These are phyloP conservation scores for Zophobas atratus DNA, from an alignment of 1,140 invertebrate species.

Conservation along the genomic window DNA sequence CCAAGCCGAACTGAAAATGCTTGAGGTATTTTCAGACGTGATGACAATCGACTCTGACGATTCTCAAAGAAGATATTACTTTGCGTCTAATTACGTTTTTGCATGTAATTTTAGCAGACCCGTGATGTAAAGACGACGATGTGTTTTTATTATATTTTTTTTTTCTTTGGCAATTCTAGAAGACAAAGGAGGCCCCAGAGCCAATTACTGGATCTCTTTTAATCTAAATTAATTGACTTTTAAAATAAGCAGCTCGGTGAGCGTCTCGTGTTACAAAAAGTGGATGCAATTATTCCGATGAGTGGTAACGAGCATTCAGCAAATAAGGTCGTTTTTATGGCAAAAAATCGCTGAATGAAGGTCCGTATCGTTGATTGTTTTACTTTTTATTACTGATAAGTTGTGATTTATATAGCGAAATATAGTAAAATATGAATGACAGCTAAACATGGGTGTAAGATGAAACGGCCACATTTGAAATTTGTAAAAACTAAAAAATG, in stretches of 20 bases:
- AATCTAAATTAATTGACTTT: conserved; percentile 8
- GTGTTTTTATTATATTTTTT: background rate
- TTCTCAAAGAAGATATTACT: background rate
- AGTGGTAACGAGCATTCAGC: background rate
- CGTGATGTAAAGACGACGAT: background rate
- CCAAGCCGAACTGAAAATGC: conserved; percentile 36
- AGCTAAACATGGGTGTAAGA: too few relatives aligned
- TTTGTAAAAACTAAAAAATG: too few relatives aligned
- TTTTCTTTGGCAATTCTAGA: background rate
- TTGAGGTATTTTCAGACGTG: background rate
- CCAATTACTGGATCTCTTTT: conserved; percentile 14
- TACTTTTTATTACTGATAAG: too few relatives aligned
- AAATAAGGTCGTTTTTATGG: conserved; percentile 35
- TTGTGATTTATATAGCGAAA: too few relatives aligned
- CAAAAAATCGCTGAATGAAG: conserved; percentile 20
- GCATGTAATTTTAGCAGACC: background rate
- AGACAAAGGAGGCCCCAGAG: conserved; percentile 2
- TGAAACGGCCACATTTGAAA: too few relatives aligned
- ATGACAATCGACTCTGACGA: background rate
- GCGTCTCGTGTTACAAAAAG: conserved; percentile 14
- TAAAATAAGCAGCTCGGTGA: conserved; percentile 9
- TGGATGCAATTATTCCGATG: conserved; percentile 27
- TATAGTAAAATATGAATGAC: too few relatives aligned
- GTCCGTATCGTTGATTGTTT: too few relatives aligned
- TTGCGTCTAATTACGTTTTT: background rate